These are phyloP conservation scores for Yponomeuta cagnagella DNA, from an alignment of 2,888 invertebrate species.

Conservation along the genomic window DNA sequence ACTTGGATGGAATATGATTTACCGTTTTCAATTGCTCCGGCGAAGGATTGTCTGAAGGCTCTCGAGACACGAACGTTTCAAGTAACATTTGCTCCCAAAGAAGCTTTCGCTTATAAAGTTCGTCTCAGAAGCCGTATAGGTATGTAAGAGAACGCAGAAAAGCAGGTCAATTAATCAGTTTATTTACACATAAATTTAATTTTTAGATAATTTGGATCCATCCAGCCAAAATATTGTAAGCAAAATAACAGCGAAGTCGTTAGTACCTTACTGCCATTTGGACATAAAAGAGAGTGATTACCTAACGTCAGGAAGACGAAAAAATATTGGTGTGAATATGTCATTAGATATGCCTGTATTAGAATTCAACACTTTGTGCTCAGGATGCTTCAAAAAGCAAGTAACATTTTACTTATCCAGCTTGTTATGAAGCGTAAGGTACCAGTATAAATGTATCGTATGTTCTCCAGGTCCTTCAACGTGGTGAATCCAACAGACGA, in stretches of 20 bases:
- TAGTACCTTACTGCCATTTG: slow-evolving; percentile 82
- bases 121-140: slow-evolving; percentile 56
- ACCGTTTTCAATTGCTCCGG: slow-evolving; percentile 72
- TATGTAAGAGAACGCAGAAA: slow-evolving; percentile 24
- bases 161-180: too few relatives aligned
- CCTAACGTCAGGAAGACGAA: slow-evolving; percentile 64
- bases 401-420: slow-evolving; percentile 13
- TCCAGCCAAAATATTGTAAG: slow-evolving; percentile 72
- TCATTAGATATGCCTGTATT: slow-evolving; percentile 71
- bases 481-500: slow-evolving; percentile 80
- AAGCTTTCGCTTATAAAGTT: slow-evolving; percentile 69
- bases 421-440: not conserved
- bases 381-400: slow-evolving; percentile 73
- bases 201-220: slow-evolving; percentile 66
- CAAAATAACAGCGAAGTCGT: slow-evolving; percentile 73
- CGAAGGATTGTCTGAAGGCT: slow-evolving; percentile 57
- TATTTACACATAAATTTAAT: not conserved
- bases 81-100: slow-evolving; percentile 73
- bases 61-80: slow-evolving; percentile 51
- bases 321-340: slow-evolving; percentile 53
- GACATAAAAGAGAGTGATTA: slow-evolving; percentile 81
- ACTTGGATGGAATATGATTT: slow-evolving; percentile 63
- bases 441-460: not conserved
- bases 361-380: slow-evolving; percentile 80
- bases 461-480: slow-evolving; percentile 70